Base-by-base conservation (phyloP, 2,888 invertebrate species). In the Acanthosoma haemorrhoidale region DNA sequence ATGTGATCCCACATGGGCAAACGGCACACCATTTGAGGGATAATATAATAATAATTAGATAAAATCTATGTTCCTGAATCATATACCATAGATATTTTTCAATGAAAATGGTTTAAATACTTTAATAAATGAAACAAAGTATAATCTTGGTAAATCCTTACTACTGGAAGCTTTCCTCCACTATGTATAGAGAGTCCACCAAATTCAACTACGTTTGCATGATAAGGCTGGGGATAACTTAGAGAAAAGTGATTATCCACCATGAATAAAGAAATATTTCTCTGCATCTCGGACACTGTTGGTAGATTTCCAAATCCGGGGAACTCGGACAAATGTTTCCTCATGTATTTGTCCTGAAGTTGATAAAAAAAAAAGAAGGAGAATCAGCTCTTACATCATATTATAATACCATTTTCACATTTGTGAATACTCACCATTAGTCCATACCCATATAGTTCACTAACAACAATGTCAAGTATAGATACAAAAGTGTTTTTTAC, bases 141-240 rank as follows among this genome's bases (percentile, higher is more conserved):
- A n/a, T 9, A n/a, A 11, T 9, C 9, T 9, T 36, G n/a, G n/a
- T 9, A 36, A 36, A 11, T 11, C 9, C 25, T 57, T 79, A 88
- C 89, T 77, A 84, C 82, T 70, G 87, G 87, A 75, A 92, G 81
- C 32, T 85, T 84, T 77, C 87, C 87, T 9, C 91, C 81, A 39
- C 87, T 84, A 75, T 86, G 88, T 77, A 91, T 91, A 77, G 92
- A 92, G 71, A 92, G 89, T 76, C 92, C 92, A 3, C 90, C 92
- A 5, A 92, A 88, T 80, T 91, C 91, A 6, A 91, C 89, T 1
- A 91, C 89, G 79, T 91, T 91, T 0, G 91, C 90, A 75, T 91
- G 81, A 76, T 88, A 87, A 0, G 92, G 88, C 39, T 90, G 83
- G 0, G 91, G 87, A 77, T 91, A 90, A 0, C 32, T 51, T 5